Evolutionary conservation across 2,888 invertebrate species (phyloP).

Genomic region (Drosophila algonquin): DNA sequence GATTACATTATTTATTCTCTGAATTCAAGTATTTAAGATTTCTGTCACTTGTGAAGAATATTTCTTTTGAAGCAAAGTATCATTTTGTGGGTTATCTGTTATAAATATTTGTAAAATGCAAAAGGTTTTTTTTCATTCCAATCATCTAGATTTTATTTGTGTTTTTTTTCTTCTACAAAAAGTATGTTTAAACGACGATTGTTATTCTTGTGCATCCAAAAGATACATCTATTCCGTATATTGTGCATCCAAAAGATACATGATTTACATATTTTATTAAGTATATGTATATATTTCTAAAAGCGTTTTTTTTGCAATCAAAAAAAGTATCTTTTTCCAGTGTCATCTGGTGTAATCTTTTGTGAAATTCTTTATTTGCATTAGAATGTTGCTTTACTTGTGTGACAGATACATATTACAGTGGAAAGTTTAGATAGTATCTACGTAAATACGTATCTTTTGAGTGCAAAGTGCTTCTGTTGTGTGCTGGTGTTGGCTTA

Average conservation of each 20-base stretch:
- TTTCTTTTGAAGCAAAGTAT: too few relatives aligned
- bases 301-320: not conserved
- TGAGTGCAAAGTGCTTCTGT: not conserved
- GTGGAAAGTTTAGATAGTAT: not conserved
- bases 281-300: not conserved
- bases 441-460: not conserved
- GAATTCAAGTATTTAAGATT: too few relatives aligned
- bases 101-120: too few relatives aligned
- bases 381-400: not conserved
- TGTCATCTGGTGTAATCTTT: not conserved
- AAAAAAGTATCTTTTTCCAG: not conserved
- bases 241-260: not conserved
- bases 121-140: too few relatives aligned
- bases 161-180: too few relatives aligned
- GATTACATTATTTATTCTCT: too few relatives aligned
- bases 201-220: not conserved
- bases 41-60: too few relatives aligned
- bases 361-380: not conserved
- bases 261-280: not conserved
- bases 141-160: too few relatives aligned
- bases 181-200: too few relatives aligned
- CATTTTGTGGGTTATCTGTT: too few relatives aligned
- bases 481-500: not conserved
- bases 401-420: not conserved
- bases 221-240: not conserved